These are phyloP conservation scores for human (Homo sapiens) DNA, from an alignment of 2,113 vertebrate species.

Conservation along the genomic window GRCh38 chr6:146493001-146493500, in stretches of 20 bases:
- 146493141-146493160: not conserved
- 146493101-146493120: not conserved
- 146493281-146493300: not conserved
- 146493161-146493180: not conserved
- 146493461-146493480: not conserved
- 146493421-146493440: not conserved
- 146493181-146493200: not conserved
- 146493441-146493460: not conserved
- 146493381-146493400: not conserved
- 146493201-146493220: not conserved
- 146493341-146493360: not conserved
- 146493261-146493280: not conserved
- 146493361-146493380: not conserved
- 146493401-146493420: not conserved
- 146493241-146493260: too few species aligned
- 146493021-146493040: not conserved
- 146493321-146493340: not conserved
- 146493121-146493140: not conserved
- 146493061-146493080: not conserved
- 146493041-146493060: not conserved
- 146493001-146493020: not conserved
- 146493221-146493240: not conserved
- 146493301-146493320: not conserved
- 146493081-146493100: not conserved
- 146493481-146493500: too few species aligned